Base-by-base conservation (phyloP, 1,140 invertebrate genomes). In the Camponotus floridanus region DNA sequence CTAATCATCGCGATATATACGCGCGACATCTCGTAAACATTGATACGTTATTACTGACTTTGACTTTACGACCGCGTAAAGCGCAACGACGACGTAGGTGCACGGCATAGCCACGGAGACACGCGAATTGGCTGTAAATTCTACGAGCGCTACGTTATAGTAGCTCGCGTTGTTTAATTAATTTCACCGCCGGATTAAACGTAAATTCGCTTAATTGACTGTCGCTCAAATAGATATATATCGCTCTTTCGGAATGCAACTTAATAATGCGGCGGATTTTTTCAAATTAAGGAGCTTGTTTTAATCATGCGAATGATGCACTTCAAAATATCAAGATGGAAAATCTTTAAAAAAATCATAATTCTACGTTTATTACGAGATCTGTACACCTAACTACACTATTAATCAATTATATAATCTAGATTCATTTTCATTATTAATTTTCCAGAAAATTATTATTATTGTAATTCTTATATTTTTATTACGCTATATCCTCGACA, bases 11-110 rank as follows among this genome's bases (percentile, higher is more conserved):
- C 26, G 55, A 74, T 55, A 42, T 68, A 68, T 39, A 64, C 76
- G 76, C 79, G 79, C 36, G 39, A 74, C 79, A 36, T 74, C 68
- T 26, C 79, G 79, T 83, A 74, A 83, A 83, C 55, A 83, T 83
- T 61, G 79, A 83, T 83, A 83, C 68, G 68, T 83, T 83, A 74
- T 74, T 64, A 73, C 26, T 55, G 67, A 51, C 48, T 51, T 31
- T 61, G 79, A 45, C 57, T 83, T 83, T 83, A 83, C 79, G 79
- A 83, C 21, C 79, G 55, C 57, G 68, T 83, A 62, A 81, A 73
- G 55, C 79, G 51, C 79, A 39, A 83, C 68, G 55, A 36, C 64
- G 45, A 67, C 31, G 26, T 55, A 51, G 48, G 15, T 42, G 55
- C 26, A 65, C 55, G 68, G 26, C 64, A n/a, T 31, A 83, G 55